These are phyloP conservation scores for Stegostoma tigrinum DNA, from an alignment of 2,113 vertebrate genomes.

Conservation along the genomic window DNA sequence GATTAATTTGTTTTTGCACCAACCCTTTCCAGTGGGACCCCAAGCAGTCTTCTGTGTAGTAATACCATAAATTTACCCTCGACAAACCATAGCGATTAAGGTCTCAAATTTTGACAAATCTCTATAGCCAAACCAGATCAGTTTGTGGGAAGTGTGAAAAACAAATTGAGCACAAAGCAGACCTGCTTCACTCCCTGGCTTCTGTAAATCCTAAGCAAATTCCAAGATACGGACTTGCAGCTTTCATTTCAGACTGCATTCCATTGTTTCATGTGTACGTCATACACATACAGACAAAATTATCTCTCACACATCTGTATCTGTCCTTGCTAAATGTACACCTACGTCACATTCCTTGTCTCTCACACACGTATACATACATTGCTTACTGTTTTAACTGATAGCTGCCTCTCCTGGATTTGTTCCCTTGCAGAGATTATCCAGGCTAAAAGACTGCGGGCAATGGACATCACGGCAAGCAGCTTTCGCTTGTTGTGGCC, in stretches of 20 bases:
- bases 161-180: background rate
- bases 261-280: background rate
- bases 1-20: background rate
- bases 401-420: background rate
- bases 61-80: background rate
- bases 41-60: background rate
- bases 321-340: constrained; percentile 2
- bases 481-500: constrained; percentile 76
- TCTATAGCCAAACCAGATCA: background rate
- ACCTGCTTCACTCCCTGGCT: background rate
- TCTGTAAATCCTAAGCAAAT: background rate
- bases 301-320: constrained; percentile 41
- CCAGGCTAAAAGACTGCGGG: constrained; percentile 64
- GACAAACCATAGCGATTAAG: background rate
- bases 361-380: background rate
- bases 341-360: background rate
- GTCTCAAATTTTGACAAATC: background rate
- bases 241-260: background rate
- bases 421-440: constrained; percentile 63
- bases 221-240: background rate
- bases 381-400: background rate
- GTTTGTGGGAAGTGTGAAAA: background rate
- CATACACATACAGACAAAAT: constrained; percentile 36
- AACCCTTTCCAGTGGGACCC: background rate
- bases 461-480: constrained; percentile 64